Evolutionary conservation across 2,113 vertebrate species (phyloP), one percentile per base, ranked within the genome.

Genomic region (Cranoglanis bouderius): DNA sequence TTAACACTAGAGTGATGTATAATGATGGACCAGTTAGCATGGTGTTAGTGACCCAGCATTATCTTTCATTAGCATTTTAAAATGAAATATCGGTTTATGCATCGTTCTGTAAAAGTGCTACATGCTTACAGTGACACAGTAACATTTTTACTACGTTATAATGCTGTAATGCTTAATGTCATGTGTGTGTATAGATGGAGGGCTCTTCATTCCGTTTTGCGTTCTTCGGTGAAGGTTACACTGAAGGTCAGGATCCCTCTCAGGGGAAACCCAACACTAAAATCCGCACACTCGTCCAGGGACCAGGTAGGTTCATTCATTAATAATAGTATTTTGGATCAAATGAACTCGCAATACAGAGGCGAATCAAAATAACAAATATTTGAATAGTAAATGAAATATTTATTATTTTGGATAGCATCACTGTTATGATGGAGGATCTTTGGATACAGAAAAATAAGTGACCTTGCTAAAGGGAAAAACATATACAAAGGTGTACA

Each of bases 211-310:
- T 99, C 91, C 96, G 95, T 63, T 95, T 99, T 91, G 96, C 94
- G 0, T 97, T 99, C 92, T 96, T 97, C 86, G 98, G 98, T 6
- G 96, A 98, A 91, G 98, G 98, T 82, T 99, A 98, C 92, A 95
- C 95, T 32, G 95, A 97, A 78, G 97, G 93, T 1, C 90, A 95
- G 83, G 94, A 96, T 93, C 92, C 95, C 0, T 93, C 95, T 13
- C 93, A 94, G 24, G 96, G 95, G 57, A 97, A 97, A 94, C 98
- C 98, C 65, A 95, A 97, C 57, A 89, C 94, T 67, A 98, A 96
- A 95, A 99, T 99, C 89, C 97, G 97, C 92, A 98, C 97, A 0
- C 93, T 97, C 90, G 96, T 99, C 91, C 97, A 97, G 92, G 98
- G 97, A 94, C 98, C 98, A 95, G 98, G 98, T 99, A 94, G 26